Evolutionary conservation across 2,888 invertebrate genomes (phyloP), one percentile per base, ranked within the genome.

Genomic region (Cataglyphis livida): DNA sequence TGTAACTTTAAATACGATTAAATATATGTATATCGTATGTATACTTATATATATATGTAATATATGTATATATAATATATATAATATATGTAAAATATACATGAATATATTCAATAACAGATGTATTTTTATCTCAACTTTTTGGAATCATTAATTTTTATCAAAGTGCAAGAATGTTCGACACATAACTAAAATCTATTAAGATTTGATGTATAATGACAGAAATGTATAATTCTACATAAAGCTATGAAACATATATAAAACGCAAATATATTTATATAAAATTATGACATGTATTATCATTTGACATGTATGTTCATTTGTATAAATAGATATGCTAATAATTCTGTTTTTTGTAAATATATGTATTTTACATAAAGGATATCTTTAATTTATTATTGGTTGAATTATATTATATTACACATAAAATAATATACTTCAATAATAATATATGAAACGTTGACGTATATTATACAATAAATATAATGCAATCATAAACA

Each of bases 1-100:
- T 84, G 79, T 83, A n/a, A 84, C 82, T 86, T 86, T 82, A 87
- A 84, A 85, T 83, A 88, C 62, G 28, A 78, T 71, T 85, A 83
- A 44, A 44, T 85, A 75, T 64, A 71, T 44, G 15, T 44, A 84
- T n/a, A 74, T 35, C 73, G 84, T 81, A 82, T 85, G 57, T 82
- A 84, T 85, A 79, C 25, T 83, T 82, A 57, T 85, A 85, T 82
- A 71, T 85, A 85, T 83, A 61, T 91, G 28, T 28, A 28, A 28
- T 28, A 28, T 28, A 28, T 6, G 32, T 35, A 35, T 35, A 35
- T 35, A 35, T 35, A 35, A 6, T 35, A 35, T 35, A 6, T 35
- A 35, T 35, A 35, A 32, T 5, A 32, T 32, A 32, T 32, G 6
- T 32, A 32, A 2, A 32, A 32, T 32, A 32, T 32, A 28, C 28